These are phyloP conservation scores for Cantharis flavilabris DNA, from an alignment of 2,888 invertebrate genomes.

Conservation along the genomic window DNA sequence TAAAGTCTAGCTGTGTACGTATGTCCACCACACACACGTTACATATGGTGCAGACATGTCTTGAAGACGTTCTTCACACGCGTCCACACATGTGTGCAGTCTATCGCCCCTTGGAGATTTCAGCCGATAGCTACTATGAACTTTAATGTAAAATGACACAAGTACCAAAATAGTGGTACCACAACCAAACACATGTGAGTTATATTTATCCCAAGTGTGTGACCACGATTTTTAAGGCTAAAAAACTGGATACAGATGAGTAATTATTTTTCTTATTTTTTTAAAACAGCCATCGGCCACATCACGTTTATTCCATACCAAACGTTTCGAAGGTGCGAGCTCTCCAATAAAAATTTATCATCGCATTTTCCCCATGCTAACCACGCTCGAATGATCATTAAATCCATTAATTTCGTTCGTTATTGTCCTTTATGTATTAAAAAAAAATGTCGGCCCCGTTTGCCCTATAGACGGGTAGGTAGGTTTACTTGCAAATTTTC, in stretches of 20 bases:
- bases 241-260: not conserved
- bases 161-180: slow-evolving; percentile 5
- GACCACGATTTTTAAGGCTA: slow-evolving; percentile 40
- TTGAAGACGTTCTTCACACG: slow-evolving; percentile 53
- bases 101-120: slow-evolving; percentile 36
- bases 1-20: slow-evolving; percentile 34
- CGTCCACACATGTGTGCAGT: slow-evolving; percentile 49
- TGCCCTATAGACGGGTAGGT: not conserved
- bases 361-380: not conserved
- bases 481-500: not conserved
- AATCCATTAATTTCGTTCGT: not conserved
- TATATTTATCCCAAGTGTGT: slow-evolving; percentile 47
- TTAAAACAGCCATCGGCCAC: not conserved
- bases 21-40: slow-evolving; percentile 44
- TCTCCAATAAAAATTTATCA: not conserved
- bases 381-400: not conserved
- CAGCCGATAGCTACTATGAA: not conserved
- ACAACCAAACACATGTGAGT: slow-evolving; percentile 41
- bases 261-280: not conserved
- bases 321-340: not conserved
- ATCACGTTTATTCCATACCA: not conserved
- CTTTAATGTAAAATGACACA: slow-evolving; percentile 13
- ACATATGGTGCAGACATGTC: slow-evolving; percentile 36
- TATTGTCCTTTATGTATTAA: not conserved
- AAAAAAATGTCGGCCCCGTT: not conserved